These are phyloP conservation scores for Eolophus roseicapilla DNA, from an alignment of 2,113 vertebrate genomes.

Conservation along the genomic window DNA sequence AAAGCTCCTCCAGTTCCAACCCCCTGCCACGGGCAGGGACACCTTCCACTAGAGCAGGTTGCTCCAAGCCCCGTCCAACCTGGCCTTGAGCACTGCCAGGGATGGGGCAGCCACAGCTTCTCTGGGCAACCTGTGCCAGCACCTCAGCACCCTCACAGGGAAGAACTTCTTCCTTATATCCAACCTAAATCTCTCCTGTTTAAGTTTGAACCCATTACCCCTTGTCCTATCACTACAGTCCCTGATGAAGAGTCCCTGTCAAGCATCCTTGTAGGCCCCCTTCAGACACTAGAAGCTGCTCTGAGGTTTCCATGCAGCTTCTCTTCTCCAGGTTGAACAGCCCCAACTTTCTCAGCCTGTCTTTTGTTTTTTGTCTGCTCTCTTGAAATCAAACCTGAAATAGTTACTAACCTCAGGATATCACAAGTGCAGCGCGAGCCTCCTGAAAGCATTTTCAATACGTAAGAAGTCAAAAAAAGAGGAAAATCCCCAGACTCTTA, in stretches of 20 bases:
- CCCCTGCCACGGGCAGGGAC: no score
- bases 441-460: background rate
- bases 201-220: background rate
- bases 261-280: background rate
- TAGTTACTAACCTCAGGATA: constrained; percentile 16
- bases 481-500: background rate
- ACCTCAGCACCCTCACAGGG: background rate
- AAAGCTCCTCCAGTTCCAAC: no score
- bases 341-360: background rate
- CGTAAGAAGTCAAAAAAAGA: background rate
- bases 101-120: background rate
- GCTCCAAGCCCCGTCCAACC: no score
- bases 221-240: background rate
- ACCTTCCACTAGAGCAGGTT: no score
- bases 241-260: background rate
- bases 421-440: background rate
- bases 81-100: no score
- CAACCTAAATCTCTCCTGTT: background rate
- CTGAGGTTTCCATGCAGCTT: background rate
- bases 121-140: background rate
- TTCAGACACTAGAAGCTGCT: background rate
- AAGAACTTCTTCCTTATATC: background rate
- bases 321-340: background rate
- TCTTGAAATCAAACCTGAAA: background rate
- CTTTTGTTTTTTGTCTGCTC: background rate